Evolutionary conservation across 2,888 invertebrate genomes (phyloP).

Genomic region (Ypsolopha scabrella): DNA sequence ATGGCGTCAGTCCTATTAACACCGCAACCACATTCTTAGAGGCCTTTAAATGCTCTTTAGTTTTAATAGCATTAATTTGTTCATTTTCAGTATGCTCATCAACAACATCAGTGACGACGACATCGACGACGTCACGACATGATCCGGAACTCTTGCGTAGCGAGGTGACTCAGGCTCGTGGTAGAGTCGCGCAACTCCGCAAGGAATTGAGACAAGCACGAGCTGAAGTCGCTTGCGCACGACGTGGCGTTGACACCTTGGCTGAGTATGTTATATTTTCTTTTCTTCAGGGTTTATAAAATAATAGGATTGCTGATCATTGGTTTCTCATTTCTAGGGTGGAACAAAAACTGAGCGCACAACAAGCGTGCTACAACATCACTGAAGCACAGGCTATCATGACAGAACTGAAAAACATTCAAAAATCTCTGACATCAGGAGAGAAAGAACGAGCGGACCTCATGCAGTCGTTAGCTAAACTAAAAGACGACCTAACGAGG

Average conservation of each 20-base stretch:
- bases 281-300: background rate
- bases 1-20: too few species aligned
- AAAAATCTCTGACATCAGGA: slow-evolving; percentile 89
- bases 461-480: slow-evolving; percentile 92
- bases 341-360: slow-evolving; percentile 88
- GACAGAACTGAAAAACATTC: slow-evolving; percentile 92
- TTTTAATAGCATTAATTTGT: too few species aligned
- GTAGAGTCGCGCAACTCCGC: slow-evolving; percentile 88
- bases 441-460: slow-evolving; percentile 94
- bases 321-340: slow-evolving; percentile 71
- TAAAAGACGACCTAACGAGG: slow-evolving; percentile 92
- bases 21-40: too few species aligned
- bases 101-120: slow-evolving; percentile 73
- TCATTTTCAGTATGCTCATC: slow-evolving; percentile 82
- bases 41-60: too few species aligned
- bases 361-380: slow-evolving; percentile 91
- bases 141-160: slow-evolving; percentile 94
- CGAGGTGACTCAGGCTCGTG: slow-evolving; percentile 90
- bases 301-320: background rate
- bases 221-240: slow-evolving; percentile 91
- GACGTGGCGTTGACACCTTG: slow-evolving; percentile 92
- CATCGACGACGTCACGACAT: slow-evolving; percentile 90
- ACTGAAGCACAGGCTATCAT: slow-evolving; percentile 97
- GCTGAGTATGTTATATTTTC: slow-evolving; percentile 76
- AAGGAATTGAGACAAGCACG: slow-evolving; percentile 92